Conservation (phyloP, 1,140 invertebrate genomes). For the Drosophila cardini region DNA sequence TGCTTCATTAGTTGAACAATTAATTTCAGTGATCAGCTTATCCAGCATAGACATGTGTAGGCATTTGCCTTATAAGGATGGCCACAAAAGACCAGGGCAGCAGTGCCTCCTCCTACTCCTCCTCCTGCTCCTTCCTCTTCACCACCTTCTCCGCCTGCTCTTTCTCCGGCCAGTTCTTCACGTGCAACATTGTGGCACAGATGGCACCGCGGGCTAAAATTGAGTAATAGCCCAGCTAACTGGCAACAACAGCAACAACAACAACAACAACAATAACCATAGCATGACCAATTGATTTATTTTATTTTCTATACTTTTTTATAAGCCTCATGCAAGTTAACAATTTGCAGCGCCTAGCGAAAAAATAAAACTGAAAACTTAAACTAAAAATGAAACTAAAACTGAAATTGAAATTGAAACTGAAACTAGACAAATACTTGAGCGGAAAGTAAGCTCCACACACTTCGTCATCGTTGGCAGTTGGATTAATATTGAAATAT, state of each 20-base stretch:
- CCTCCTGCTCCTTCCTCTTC: background rate
- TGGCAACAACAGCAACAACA: conserved; percentile 40
- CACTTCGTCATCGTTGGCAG: conserved; percentile 82
- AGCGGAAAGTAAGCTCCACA: conserved; percentile 73
- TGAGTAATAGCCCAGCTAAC: conserved; percentile 76
- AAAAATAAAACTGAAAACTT: conserved; percentile 17
- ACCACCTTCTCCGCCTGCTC: background rate
- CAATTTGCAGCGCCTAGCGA: conserved; percentile 44
- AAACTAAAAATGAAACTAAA: no score
- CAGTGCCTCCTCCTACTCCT: background rate
- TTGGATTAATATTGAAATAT: conserved; percentile 84
- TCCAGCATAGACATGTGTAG: conserved; percentile 44
- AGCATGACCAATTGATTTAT: conserved; percentile 73
- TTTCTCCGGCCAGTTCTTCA: conserved; percentile 4
- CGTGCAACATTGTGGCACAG: conserved; percentile 25
- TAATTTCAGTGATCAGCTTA: conserved; percentile 61
- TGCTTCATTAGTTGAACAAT: conserved; percentile 77
- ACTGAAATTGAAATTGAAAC: conserved; percentile 43
- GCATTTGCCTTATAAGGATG: conserved; percentile 62
- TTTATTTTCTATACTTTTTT: conserved; percentile 63
- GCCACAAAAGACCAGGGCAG: conserved; percentile 8
- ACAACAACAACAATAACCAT: conserved; percentile 10
- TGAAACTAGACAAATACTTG: conserved; percentile 74
- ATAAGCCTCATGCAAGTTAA: conserved; percentile 46
- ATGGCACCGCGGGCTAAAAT: conserved; percentile 58